Evolutionary conservation across 2,888 invertebrate genomes (phyloP), one percentile per base, ranked within the genome.

Genomic region (Tortrix viridana): DNA sequence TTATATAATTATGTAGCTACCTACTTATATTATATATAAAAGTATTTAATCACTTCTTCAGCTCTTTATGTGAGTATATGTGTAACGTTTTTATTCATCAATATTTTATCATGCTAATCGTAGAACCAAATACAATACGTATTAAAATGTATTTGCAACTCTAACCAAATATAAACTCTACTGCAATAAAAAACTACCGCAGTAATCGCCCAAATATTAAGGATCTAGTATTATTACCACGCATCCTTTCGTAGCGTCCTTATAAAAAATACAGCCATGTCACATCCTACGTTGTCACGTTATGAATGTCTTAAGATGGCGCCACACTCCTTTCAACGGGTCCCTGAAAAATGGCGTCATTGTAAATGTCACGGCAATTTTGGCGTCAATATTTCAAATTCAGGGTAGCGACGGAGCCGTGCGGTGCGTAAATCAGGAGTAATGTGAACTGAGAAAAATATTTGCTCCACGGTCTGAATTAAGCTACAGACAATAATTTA

Each of bases 371-470:
- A 58, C 58, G 48, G 52, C 63, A 63, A 63, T 63, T 63, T 53
- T 43, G 43, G 41, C 63, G 47, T 53, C 63, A 63, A 58, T 63
- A 63, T 63, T 63, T 63, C 58, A 63, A 57, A 48, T 58, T 48
- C 41, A 49, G 48, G 53, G 43, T 56, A 44, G 60, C 44, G 32
- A 14, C 5, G 53, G 41, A 41, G 16, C 46, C 16, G 55, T 37
- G 23, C 26, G 55, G 9, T 18, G 32, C 41, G 56, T 54, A 62
- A 65, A 62, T 58, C 53, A 65, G 38, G 44, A 53, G 20, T 57
- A 53, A 65, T 56, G 50, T 12, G 61, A 43, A 43, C 9, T 41
- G 44, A 22, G 38, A 16, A 38, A 41, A 49, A 49, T 37, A 50
- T 50, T 53, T 53, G 20, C 18, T 20, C 46, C 48, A 43, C 47